phyloP scores from a whole-genome alignment of 2,888 invertebrate genomes.

The Drosophila atripex region DNA sequence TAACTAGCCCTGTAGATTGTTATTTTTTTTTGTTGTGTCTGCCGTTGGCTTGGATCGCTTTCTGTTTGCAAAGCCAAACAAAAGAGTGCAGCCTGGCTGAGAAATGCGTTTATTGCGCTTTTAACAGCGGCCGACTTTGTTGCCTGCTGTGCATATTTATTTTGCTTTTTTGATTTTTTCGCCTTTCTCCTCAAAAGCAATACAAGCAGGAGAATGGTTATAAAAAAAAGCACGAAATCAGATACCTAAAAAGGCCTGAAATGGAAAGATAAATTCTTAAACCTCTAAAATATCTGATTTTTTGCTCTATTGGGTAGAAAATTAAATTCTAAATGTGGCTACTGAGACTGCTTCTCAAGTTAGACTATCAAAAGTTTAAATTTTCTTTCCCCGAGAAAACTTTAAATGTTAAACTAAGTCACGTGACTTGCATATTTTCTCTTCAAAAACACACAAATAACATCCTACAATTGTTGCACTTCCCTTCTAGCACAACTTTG shows the following conservation, averaged over 20 bases:
- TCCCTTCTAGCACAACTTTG: constrained; percentile 33
- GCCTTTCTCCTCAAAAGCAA: constrained; percentile 2
- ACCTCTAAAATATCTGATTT: too few relatives aligned
- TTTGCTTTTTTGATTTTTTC: constrained; percentile 32
- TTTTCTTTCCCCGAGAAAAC: background rate
- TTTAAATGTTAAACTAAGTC: constrained; percentile 41
- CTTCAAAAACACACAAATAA: constrained; percentile 4
- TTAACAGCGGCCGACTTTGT: constrained; percentile 48
- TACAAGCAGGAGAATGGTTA: constrained; percentile 1
- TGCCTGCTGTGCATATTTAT: constrained; percentile 46
- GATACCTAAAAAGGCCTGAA: too few relatives aligned
- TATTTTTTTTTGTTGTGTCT: constrained; percentile 16
- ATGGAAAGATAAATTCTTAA: too few relatives aligned
- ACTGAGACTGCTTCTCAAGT: background rate
- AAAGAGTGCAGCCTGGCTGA: constrained; percentile 48
- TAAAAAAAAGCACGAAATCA: too few relatives aligned
- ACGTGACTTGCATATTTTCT: constrained; percentile 46
- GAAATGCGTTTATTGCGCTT: constrained; percentile 75
- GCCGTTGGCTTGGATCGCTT: constrained; percentile 11
- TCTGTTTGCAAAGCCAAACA: constrained; percentile 46
- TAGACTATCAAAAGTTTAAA: constrained; percentile 7
- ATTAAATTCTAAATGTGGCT: background rate
- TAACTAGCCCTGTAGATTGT: constrained; percentile 13
- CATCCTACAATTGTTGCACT: constrained; percentile 17
- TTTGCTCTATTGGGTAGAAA: too few relatives aligned